These are phyloP conservation scores for Dermochelys coriacea DNA, from an alignment of 2,797 vertebrate species.

Conservation along the genomic window DNA sequence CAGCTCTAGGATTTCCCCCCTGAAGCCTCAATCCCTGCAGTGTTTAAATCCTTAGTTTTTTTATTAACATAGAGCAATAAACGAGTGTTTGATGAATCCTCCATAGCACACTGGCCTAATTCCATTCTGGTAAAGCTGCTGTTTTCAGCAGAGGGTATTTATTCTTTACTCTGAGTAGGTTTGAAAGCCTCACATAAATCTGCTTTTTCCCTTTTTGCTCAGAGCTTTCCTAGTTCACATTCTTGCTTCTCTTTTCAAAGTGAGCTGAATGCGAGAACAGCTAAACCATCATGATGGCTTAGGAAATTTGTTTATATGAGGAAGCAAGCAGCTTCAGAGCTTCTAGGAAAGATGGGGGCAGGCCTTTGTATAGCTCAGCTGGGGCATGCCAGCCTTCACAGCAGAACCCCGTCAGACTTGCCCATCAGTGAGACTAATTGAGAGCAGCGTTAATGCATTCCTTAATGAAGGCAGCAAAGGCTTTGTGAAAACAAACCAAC, in stretches of 20 bases:
- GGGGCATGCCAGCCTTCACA: neutral
- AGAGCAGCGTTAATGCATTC: neutral
- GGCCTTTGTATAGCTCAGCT: neutral
- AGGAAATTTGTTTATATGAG: neutral
- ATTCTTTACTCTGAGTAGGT: neutral
- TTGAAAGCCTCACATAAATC: neutral
- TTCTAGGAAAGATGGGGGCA: rapidly evolving
- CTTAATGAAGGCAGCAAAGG: neutral
- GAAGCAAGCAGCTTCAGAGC: neutral
- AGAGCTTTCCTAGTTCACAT: neutral
- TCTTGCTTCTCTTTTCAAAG: neutral
- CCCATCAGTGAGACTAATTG: neutral
- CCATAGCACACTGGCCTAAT: neutral
- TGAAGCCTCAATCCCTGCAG: neutral
- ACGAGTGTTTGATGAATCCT: neutral
- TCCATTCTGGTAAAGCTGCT: neutral
- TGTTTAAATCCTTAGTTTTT: neutral
- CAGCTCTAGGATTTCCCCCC: neutral
- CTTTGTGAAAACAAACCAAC: neutral
- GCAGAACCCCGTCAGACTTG: neutral
- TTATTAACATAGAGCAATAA: neutral
- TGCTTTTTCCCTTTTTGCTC: neutral
- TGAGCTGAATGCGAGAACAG: neutral
- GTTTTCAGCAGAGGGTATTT: neutral
- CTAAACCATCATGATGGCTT: neutral